These are phyloP conservation scores for Turritopsis dohrnii DNA, from an alignment of 30 jellyfish, hydroid and myxozoan species.

Conservation along the genomic window DNA sequence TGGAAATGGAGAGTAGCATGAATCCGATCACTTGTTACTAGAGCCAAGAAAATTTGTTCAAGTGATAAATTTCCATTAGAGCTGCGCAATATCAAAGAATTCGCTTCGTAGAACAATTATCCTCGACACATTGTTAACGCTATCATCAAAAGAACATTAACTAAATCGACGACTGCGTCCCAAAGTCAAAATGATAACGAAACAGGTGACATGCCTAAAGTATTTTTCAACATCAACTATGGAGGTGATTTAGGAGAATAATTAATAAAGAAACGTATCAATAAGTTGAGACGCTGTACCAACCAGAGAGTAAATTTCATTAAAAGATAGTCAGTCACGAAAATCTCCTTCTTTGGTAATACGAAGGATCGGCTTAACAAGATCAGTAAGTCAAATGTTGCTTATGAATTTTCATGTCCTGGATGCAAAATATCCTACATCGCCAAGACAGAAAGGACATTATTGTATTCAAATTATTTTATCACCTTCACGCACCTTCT, in stretches of 20 bases:
- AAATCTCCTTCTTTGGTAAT: not conserved
- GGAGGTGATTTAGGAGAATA: not conserved
- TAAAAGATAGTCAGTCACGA: not conserved
- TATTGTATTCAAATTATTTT: too few relatives aligned
- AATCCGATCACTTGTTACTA: too few relatives aligned
- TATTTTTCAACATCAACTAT: not conserved
- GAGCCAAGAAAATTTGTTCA: too few relatives aligned
- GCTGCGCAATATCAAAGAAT: too few relatives aligned
- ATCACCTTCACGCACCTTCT: too few relatives aligned
- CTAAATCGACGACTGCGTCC: not conserved
- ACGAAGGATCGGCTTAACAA: not conserved
- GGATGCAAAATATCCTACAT: too few relatives aligned
- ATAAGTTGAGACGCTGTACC: not conserved
- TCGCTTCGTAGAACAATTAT: too few relatives aligned
- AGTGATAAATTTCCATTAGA: too few relatives aligned
- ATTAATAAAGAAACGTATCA: not conserved
- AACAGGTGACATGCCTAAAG: not conserved
- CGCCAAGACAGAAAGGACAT: too few relatives aligned
- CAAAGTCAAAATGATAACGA: not conserved
- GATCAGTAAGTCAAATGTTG: too few relatives aligned
- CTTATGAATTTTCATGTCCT: too few relatives aligned
- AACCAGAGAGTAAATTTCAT: not conserved
- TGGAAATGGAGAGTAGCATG: not conserved
- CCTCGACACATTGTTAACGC: slow-evolving; percentile 1
- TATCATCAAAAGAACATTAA: not conserved